These are phyloP conservation scores for Trinorchestia longiramus DNA, from an alignment of 1,140 invertebrate genomes.

Conservation along the genomic window DNA sequence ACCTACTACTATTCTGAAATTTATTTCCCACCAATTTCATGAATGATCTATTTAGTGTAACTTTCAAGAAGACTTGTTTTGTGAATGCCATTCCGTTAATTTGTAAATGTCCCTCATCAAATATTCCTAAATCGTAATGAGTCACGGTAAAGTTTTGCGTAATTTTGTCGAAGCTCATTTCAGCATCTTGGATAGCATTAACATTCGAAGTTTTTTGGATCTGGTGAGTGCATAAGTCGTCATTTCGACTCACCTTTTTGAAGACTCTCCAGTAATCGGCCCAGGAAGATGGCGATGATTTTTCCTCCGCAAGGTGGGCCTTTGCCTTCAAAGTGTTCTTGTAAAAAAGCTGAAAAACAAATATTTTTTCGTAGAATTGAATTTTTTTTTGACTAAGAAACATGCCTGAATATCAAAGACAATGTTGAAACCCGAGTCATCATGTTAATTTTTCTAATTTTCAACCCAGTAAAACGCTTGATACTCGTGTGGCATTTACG, in stretches of 20 bases:
- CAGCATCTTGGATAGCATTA: not conserved
- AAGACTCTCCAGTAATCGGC: constrained; percentile 75
- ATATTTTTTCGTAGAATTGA: not conserved
- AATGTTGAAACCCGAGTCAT: no score
- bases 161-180: not conserved
- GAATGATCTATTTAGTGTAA: not conserved
- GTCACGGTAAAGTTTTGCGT: not conserved
- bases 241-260: constrained; percentile 74
- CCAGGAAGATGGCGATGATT: constrained; percentile 65
- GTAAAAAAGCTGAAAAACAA: constrained; percentile 56
- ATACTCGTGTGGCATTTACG: no score
- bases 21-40: not conserved
- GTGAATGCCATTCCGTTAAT: not conserved
- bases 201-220: not conserved
- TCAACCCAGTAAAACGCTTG: no score
- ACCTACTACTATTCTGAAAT: not conserved
- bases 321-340: constrained; percentile 35
- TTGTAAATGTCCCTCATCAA: not conserved
- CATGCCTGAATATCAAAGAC: no score
- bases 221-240: not conserved
- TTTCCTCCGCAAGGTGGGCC: constrained; percentile 56
- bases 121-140: not conserved
- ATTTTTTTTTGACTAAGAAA: no score
- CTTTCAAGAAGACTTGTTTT: not conserved
- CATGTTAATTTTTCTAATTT: no score